Base-by-base conservation (phyloP, 2,797 vertebrate genomes). In the Gouania willdenowi region DNA sequence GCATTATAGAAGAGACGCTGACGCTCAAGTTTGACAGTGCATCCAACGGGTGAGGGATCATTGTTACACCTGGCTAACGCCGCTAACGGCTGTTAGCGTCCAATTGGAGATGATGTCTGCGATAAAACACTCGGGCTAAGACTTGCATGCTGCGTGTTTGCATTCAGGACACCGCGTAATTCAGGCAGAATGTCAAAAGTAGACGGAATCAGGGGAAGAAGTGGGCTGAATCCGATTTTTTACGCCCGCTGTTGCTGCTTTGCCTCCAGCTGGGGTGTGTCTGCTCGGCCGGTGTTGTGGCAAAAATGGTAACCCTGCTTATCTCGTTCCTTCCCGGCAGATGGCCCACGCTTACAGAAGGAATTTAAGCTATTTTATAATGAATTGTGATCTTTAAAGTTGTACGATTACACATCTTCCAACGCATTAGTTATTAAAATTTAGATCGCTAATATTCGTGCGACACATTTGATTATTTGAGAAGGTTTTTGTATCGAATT, bases 1-100 rank as follows among this genome's bases (percentile, higher is more conserved):
- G 95, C 60, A 98, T 98, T 64, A 92, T 98, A 62, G 95, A 98
- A 77, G 95, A 97, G 89, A 98, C 94, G 68, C 87, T 96, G 75
- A 57, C 85, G 66, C 80, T 97, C 66, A 98, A 98, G 87, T 97
- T 98, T 71, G 95, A 97, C 72, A 92, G 92, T 81, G 93, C 94
- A 31, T 92, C 92, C 40, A 92, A 92, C 56, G 95, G 95, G 95
- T 97, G 88, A 92, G 93, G 66, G 39, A 72, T 48, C 35, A 47
- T 58, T 52, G 71, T 55, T 69, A 28, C 62, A 71, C 77, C 68
- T 66, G 63, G 72, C 71, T 79, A 79, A 21, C 71, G 0, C 0
- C 23, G 82, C 81, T 85, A 82, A 54, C 68, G 8, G 0, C 32
- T 34, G 59, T 52, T 76, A 77, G 73, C 71, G 58, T 58, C 51